Evolutionary conservation across 1,140 invertebrate species (phyloP).

Genomic region (Scaptomyza graminum): DNA sequence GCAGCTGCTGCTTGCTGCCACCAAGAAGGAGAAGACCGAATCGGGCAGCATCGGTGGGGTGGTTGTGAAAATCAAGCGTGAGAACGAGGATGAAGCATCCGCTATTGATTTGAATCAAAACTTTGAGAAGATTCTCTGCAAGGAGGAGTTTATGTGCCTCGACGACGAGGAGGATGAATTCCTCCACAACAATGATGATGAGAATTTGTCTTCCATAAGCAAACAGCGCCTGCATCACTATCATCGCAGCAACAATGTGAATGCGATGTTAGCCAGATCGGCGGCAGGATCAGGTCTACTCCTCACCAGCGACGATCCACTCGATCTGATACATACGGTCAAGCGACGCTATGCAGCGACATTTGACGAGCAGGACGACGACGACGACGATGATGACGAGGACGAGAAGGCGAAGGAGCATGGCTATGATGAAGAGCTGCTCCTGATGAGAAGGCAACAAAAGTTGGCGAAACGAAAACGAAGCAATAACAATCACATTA

Average conservation of each 20-base stretch:
- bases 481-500: slow-evolving; percentile 49
- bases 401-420: slow-evolving; percentile 31
- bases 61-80: slow-evolving; percentile 61
- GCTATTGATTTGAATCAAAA: slow-evolving; percentile 82
- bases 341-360: slow-evolving; percentile 67
- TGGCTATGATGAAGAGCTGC: slow-evolving; percentile 28
- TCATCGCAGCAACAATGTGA: slow-evolving; percentile 52
- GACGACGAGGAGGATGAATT: slow-evolving; percentile 73
- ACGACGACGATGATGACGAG: slow-evolving; percentile 27
- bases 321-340: slow-evolving; percentile 71
- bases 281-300: background rate
- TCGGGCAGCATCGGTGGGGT: slow-evolving; percentile 10
- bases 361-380: slow-evolving; percentile 44
- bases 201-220: slow-evolving; percentile 73
- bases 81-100: slow-evolving; percentile 51
- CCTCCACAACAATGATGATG: slow-evolving; percentile 67
- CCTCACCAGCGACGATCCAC: slow-evolving; percentile 62
- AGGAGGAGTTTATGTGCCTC: slow-evolving; percentile 80
- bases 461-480: slow-evolving; percentile 62
- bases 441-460: slow-evolving; percentile 35
- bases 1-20: slow-evolving; percentile 52
- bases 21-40: slow-evolving; percentile 60
- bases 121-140: slow-evolving; percentile 82
- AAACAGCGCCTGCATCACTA: slow-evolving; percentile 52
- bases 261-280: slow-evolving; percentile 17